A percentile compares a stretch with the other conserved stretches of the same genome.
These are phyloP conservation scores for Rotaria magnacalcarata DNA, from an alignment of 2,888 invertebrate genomes.

Conservation along the genomic window DNA sequence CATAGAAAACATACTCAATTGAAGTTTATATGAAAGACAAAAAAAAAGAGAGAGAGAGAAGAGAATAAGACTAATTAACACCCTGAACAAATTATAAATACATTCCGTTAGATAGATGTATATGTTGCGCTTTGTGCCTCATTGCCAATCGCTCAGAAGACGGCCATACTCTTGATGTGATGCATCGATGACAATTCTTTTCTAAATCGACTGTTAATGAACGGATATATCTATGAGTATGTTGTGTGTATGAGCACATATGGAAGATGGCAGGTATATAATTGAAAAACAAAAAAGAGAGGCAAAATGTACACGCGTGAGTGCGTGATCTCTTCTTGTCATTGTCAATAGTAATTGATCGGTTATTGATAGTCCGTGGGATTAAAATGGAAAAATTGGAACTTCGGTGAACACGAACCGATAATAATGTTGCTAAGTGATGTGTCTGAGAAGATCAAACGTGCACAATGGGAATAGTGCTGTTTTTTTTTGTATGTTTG, in stretches of 20 bases:
- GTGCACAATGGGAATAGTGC: not conserved
- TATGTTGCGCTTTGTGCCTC: not conserved
- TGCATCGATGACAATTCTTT: conserved; percentile 28
- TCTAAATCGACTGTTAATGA: conserved; percentile 23
- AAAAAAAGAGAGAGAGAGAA: not conserved
- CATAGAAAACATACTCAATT: conserved; percentile 25
- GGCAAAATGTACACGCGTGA: not conserved
- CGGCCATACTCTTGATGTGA: conserved; percentile 7
- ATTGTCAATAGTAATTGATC: conserved; percentile 28
- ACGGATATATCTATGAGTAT: not conserved
- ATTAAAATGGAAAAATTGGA: not conserved
- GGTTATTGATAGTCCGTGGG: not conserved
- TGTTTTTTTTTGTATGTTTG: not conserved
- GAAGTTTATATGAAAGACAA: conserved; percentile 5
- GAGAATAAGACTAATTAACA: conserved; percentile 8
- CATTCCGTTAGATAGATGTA: not conserved
- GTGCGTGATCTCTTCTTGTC: conserved; percentile 25
- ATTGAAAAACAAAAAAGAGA: not conserved
- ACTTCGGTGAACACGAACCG: not conserved
- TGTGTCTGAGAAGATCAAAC: conserved; percentile 9
- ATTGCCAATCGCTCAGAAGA: conserved; percentile 13
- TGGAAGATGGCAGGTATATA: conserved; percentile 31
- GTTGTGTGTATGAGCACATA: not conserved
- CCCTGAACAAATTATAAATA: conserved; percentile 25
- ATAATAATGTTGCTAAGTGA: not conserved